These are phyloP conservation scores for Ceramica pisi DNA, from an alignment of 2,888 invertebrate species.

Conservation along the genomic window DNA sequence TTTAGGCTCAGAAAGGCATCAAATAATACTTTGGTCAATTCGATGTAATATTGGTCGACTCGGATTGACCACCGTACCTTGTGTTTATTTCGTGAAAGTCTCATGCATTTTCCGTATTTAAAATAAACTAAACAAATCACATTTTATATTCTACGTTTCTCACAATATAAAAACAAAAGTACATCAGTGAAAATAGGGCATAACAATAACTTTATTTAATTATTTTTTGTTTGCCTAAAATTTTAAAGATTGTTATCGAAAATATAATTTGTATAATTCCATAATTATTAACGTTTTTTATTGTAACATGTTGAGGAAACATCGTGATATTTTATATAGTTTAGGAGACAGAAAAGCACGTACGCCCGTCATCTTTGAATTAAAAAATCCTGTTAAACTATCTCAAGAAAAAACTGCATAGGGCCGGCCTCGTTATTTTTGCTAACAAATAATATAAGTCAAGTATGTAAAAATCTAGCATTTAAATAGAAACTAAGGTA, in stretches of 20 bases:
- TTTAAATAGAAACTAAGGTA: constrained; percentile 52
- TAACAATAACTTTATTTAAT: not conserved
- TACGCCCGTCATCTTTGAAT: constrained; percentile 20
- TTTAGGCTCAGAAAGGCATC: constrained; percentile 51
- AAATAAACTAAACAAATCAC: not conserved
- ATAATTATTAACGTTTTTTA: constrained; percentile 63
- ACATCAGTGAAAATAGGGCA: constrained; percentile 1
- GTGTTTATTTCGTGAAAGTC: not conserved
- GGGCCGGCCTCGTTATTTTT: constrained; percentile 41
- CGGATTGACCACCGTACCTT: not conserved
- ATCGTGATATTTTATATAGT: constrained; percentile 58
- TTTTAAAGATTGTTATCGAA: constrained; percentile 64
- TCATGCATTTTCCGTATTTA: constrained; percentile 2
- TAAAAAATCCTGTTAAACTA: not conserved
- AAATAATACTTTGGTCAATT: not conserved
- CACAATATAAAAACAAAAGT: constrained; percentile 8
- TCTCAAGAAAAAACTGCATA: constrained; percentile 13
- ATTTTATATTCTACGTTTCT: constrained; percentile 11
- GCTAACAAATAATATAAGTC: constrained; percentile 48
- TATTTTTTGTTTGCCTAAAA: constrained; percentile 56
- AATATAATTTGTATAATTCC: constrained; percentile 67
- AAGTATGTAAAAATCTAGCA: constrained; percentile 54
- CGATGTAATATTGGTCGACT: not conserved
- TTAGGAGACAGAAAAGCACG: constrained; percentile 22
- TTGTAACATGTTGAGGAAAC: constrained; percentile 57